phyloP scores from a whole-genome alignment of 2,797 vertebrate species.

The Sebastes dallii region DNA sequence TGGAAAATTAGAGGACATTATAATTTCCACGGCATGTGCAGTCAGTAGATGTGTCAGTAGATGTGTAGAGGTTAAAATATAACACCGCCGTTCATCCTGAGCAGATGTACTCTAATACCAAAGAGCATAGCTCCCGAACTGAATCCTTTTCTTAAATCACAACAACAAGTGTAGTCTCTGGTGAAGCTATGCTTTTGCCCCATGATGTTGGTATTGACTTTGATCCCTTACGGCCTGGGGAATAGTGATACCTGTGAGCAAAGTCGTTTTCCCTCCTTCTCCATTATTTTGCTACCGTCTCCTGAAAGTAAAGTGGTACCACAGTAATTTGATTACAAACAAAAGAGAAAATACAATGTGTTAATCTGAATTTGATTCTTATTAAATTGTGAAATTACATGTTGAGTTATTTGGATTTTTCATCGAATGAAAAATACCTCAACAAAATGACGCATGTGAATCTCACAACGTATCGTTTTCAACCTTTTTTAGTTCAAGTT shows the following conservation, averaged over 20 bases:
- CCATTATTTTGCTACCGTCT: background rate
- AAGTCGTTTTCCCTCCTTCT: background rate
- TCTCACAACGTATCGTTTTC: background rate
- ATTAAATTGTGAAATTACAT: background rate
- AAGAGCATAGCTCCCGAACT: background rate
- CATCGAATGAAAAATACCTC: background rate
- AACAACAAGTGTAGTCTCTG: background rate
- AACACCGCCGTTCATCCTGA: background rate
- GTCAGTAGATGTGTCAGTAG: background rate
- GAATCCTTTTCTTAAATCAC: background rate
- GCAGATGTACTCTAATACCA: background rate
- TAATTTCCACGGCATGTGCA: too few species aligned
- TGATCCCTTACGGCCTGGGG: background rate
- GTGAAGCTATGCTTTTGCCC: background rate
- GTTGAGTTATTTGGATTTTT: background rate
- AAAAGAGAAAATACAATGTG: background rate
- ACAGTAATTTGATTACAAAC: background rate
- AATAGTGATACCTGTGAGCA: background rate
- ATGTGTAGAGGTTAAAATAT: background rate
- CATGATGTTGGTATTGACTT: background rate
- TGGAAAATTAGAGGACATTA: too few species aligned
- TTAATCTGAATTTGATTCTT: background rate
- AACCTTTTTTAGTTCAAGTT: background rate
- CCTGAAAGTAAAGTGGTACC: background rate
- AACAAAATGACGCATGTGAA: background rate